A percentile compares a stretch with the other conserved stretches of the same genome.
phyloP scores from a whole-genome alignment of 1,140 invertebrate species.

The silkworm (Bombyx mori) region ASM3026992v2 NC_085109.1:9926501-9927000 shows the following conservation, averaged over 20 bases:
- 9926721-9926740: slow-evolving; percentile 71
- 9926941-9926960: slow-evolving; percentile 85
- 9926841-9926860: too few relatives aligned
- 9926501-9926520: slow-evolving; percentile 43
- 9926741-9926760: slow-evolving; percentile 71
- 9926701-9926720: slow-evolving; percentile 77
- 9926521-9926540: slow-evolving; percentile 71
- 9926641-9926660: slow-evolving; percentile 76
- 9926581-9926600: slow-evolving; percentile 80
- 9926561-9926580: slow-evolving; percentile 78
- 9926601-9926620: slow-evolving; percentile 83
- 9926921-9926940: slow-evolving; percentile 84
- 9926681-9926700: slow-evolving; percentile 78
- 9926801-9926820: too few relatives aligned
- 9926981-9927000: slow-evolving; percentile 80
- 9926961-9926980: slow-evolving; percentile 82
- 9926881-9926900: slow-evolving; percentile 28
- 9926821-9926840: too few relatives aligned
- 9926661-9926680: slow-evolving; percentile 79
- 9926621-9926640: slow-evolving; percentile 79
- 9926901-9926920: slow-evolving; percentile 82
- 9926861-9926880: too few relatives aligned
- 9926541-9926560: slow-evolving; percentile 73
- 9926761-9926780: not conserved
- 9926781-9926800: not conserved